Evolutionary conservation across 23 tunicate genomes (phyloP).

Genomic region (Trididemnum nubilum): DNA sequence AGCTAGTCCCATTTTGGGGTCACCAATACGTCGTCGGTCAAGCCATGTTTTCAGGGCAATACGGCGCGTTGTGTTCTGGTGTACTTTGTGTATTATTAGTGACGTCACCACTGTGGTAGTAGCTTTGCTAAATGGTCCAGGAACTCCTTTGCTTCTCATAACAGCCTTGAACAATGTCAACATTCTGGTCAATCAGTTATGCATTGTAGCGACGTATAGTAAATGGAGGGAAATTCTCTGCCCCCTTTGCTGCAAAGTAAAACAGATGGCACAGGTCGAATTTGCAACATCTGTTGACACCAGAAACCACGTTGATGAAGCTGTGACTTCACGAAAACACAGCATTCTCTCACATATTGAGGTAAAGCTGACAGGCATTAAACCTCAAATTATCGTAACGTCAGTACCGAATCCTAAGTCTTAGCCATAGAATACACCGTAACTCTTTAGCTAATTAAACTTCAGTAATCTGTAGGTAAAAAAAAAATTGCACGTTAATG

Average conservation of each 20-base stretch:
- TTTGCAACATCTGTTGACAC: neutral
- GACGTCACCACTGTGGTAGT: conserved; percentile 54
- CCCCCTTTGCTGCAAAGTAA: conserved; percentile 16
- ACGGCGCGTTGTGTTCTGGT: conserved; percentile 59
- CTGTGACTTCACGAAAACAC: neutral
- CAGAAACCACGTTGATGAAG: neutral
- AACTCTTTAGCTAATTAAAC: no score
- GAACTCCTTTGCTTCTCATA: conserved; percentile 60
- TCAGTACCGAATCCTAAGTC: no score
- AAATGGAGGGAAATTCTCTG: conserved; percentile 60
- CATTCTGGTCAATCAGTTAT: conserved; percentile 51
- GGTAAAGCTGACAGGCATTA: no score
- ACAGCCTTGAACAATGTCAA: conserved; percentile 48
- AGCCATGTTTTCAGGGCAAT: conserved; percentile 13
- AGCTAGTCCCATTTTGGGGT: neutral
- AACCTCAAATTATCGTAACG: no score
- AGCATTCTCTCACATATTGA: no score
- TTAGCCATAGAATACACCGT: no score
- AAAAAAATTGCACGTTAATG: no score
- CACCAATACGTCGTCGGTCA: neutral
- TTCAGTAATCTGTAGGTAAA: no score
- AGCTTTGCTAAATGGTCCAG: conserved; percentile 42
- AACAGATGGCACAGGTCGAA: neutral
- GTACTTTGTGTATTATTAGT: conserved; percentile 50
- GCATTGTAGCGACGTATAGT: conserved; percentile 61